These are phyloP conservation scores for Merops nubicus DNA, from an alignment of 2,113 vertebrate genomes.

Conservation along the genomic window DNA sequence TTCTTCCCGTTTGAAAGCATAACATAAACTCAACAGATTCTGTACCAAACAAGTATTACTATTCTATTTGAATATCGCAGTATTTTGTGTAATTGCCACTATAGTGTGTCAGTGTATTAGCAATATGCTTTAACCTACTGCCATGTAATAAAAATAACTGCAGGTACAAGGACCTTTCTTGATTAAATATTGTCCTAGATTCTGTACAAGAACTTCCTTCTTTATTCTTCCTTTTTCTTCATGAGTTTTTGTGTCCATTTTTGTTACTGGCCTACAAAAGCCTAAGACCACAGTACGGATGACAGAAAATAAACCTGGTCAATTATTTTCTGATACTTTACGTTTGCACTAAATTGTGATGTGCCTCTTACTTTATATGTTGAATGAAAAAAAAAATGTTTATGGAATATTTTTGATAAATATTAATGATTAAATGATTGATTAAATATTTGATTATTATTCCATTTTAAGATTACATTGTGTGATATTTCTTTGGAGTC, in stretches of 20 bases:
- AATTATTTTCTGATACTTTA: background rate
- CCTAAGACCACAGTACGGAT: background rate
- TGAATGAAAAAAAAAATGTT: background rate
- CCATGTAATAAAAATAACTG: background rate
- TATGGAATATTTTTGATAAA: background rate
- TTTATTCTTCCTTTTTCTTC: background rate
- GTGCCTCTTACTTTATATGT: background rate
- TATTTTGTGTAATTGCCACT: background rate
- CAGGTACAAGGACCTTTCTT: background rate
- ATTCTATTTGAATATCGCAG: background rate
- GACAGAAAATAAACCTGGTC: background rate
- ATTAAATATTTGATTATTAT: background rate
- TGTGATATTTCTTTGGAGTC: background rate
- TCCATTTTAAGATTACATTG: background rate
- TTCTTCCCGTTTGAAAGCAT: background rate
- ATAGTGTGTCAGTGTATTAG: background rate
- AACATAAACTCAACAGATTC: background rate
- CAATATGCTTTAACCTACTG: background rate
- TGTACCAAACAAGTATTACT: background rate
- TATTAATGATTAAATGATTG: too few species aligned
- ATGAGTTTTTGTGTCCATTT: background rate
- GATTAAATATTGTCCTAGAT: background rate
- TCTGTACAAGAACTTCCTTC: background rate
- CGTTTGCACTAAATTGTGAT: background rate
- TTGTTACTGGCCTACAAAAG: background rate